Base-by-base conservation (phyloP, 2,888 invertebrate genomes). In the Empis livida region DNA sequence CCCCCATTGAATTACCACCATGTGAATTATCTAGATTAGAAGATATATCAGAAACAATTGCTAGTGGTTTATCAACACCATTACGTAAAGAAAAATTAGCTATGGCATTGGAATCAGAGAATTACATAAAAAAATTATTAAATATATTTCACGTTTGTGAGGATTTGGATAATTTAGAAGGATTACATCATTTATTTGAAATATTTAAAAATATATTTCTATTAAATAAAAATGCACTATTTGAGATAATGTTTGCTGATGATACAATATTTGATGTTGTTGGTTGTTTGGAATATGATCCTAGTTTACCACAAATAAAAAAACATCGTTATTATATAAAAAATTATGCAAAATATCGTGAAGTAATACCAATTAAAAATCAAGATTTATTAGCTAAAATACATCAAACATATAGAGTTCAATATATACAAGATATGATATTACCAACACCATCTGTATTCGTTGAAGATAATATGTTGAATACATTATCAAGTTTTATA, bases 121-220 rank as follows among this genome's bases (percentile, higher is more conserved):
- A 89, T 62, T 99, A 96, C 68, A 92, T 99, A 50, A 84, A 88
- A 61, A 96, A 95, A 73, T 73, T 99, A 55, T 75, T 97, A 46
- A 90, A 91, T 67, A 73, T 97, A 52, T 99, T 99, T 73, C 90
- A 90, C 66, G 89, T 93, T 72, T 96, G 95, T 65, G 99, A 99
- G 71, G 96, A 97, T 70, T 76, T 94, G 55, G 94, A 96, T 64
- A 93, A 95, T 66, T 81, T 84, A 55, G 90, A 93, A 66, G 93
- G 94, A 43, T 77, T 99, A 54, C 95, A 94, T 73, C 85, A 92
- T 73, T 77, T 97, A 13, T 97, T 92, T 65, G 93, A 96, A 70
- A 97, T 99, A 67, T 94, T 99, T 67, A 96, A 96, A 73, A 95
- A 93, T 72, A 89, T 99, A 71, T 99, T 99, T 73, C 79, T 97